Conservation (phyloP, 1,140 invertebrate genomes). For the Drosophila arawakana region DNA sequence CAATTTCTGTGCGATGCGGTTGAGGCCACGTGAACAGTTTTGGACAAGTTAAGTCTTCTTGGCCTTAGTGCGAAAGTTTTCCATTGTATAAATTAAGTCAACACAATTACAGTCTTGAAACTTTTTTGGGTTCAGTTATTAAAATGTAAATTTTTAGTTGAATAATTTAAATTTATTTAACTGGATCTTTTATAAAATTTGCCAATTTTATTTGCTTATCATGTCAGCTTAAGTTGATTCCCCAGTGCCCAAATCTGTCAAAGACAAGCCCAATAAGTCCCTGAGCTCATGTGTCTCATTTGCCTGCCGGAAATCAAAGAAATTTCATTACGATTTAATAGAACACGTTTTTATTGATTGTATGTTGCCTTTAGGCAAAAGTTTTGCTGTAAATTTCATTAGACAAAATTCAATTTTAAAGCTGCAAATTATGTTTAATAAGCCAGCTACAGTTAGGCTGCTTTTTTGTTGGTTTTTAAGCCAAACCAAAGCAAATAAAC, state of each 20-base stretch:
- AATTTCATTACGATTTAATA: slow-evolving; percentile 20
- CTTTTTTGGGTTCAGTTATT: not conserved
- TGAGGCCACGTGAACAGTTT: not conserved
- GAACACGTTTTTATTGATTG: slow-evolving; percentile 12
- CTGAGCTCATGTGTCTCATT: not conserved
- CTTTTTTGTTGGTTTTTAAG: no score
- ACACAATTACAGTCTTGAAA: not conserved
- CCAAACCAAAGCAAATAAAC: not conserved
- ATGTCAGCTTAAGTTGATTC: no score
- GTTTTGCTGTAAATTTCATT: not conserved
- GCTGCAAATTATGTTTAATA: not conserved
- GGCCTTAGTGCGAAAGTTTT: not conserved
- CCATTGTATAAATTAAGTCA: slow-evolving; percentile 2
- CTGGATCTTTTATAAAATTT: not conserved
- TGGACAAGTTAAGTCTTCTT: not conserved
- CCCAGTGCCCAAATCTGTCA: no score
- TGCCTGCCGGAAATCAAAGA: slow-evolving; percentile 43
- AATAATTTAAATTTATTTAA: not conserved
- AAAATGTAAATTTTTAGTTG: not conserved
- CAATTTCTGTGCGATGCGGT: not conserved
- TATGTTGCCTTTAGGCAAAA: not conserved
- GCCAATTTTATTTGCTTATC: no score
- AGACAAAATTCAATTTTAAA: not conserved
- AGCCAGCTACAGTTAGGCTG: no score
- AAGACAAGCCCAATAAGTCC: not conserved